Base-by-base conservation (phyloP, 2,888 invertebrate genomes). In the Tryphoninae sp. region DNA sequence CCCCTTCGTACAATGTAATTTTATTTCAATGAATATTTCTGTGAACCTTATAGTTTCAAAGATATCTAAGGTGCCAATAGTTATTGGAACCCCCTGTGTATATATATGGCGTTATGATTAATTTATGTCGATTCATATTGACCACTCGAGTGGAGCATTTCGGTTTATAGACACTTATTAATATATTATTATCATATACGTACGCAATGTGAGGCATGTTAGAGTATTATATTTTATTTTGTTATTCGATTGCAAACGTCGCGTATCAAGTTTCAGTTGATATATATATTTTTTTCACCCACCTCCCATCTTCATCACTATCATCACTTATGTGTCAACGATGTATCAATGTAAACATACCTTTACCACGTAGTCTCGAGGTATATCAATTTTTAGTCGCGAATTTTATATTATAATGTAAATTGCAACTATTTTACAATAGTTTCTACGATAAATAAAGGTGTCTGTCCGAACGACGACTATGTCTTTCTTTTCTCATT, bases 371-470 rank as follows among this genome's bases (percentile, higher is more conserved):
- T 78, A 78, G 62, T 77, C 69, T 81, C 73, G 77, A 80, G 72
- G 53, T 85, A 74, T 82, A 83, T 78, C 83, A 83, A 62, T 84
- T 81, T 85, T 82, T 81, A 79, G 83, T 83, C 81, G 73, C 65
- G 76, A 78, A 84, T 81, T 82, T 83, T 76, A 76, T 71, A 76
- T 79, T 82, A 80, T 84, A 82, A 84, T 82, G 84, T 82, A 81
- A 84, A 84, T 84, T 81, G 84, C 87, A 90, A 87, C 87, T 90
- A 86, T 87, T 89, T 89, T 88, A 89, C 86, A 88, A 89, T 89
- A 90, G 90, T 90, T 89, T 89, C 84, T 89, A 87, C 86, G 87
- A 86, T 82, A 87, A 89, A 89, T 87, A 87, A 86, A 88, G 86
- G 81, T 81, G 69, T 82, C 55, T 62, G 80, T 59, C 53, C 62